A percentile compares a stretch with the other conserved stretches of the same genome.
Evolutionary conservation across 2,113 vertebrate genomes (phyloP).

Genomic region (Cebus imitator): DNA sequence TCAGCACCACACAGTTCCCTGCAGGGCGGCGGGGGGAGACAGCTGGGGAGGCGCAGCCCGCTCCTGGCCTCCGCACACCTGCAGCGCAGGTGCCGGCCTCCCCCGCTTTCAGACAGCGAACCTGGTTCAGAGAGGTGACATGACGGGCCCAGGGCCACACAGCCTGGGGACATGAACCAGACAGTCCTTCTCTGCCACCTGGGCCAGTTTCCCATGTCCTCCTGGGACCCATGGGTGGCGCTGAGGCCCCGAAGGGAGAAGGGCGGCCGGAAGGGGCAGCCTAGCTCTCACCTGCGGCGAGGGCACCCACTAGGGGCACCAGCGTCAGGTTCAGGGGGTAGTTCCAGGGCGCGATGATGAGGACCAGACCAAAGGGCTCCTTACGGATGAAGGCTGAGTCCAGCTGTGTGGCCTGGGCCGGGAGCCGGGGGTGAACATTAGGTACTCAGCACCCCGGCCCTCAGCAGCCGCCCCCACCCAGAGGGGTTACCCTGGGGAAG

Average conservation of each 20-base stretch:
- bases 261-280: background rate
- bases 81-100: background rate
- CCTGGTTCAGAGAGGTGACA: background rate
- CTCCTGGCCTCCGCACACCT: too few species aligned
- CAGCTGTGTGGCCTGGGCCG: conserved; percentile 85
- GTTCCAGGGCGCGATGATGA: conserved; percentile 90
- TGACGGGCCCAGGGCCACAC: background rate
- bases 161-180: background rate
- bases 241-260: background rate
- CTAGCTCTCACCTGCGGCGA: conserved; percentile 88
- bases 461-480: background rate
- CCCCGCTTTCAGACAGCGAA: background rate
- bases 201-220: background rate
- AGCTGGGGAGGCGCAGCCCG: rapidly evolving
- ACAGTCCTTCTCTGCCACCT: background rate
- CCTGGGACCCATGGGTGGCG: background rate
- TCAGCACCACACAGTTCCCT: conserved; percentile 91
- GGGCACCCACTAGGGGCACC: conserved; percentile 91
- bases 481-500: background rate
- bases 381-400: conserved; percentile 89
- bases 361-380: conserved; percentile 91
- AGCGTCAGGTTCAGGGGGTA: conserved; percentile 89
- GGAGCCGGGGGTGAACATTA: rapidly evolving
- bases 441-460: background rate
- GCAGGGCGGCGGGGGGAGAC: background rate